Percentiles rank a stretch among this genome's conserved stretches.
These are phyloP conservation scores for Willisornis vidua DNA, from an alignment of 2,113 vertebrate species.

Conservation along the genomic window DNA sequence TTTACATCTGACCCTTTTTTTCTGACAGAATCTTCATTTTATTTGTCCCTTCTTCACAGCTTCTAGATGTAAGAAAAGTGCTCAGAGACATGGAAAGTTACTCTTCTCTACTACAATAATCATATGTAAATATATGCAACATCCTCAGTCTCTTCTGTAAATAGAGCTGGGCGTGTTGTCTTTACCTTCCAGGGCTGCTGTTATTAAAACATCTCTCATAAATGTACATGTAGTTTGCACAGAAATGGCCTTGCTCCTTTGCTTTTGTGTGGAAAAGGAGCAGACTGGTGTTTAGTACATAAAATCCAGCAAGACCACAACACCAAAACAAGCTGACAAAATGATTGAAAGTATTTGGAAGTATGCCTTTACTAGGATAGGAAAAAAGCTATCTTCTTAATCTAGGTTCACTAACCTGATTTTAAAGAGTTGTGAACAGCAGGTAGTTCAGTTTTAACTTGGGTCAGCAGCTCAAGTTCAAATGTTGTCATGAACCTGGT, in stretches of 20 bases:
- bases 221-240: not conserved
- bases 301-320: not conserved
- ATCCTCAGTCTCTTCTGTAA: conserved; percentile 45
- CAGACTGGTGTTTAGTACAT: not conserved
- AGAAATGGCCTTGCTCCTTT: not conserved
- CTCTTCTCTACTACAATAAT: conserved; percentile 14
- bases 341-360: not conserved
- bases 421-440: not conserved
- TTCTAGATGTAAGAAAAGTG: not conserved
- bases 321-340: not conserved
- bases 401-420: not conserved
- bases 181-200: conserved; percentile 5
- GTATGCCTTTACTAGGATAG: not conserved
- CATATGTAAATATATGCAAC: conserved; percentile 43
- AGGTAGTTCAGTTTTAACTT: not conserved
- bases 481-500: not conserved
- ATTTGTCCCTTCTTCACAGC: not conserved
- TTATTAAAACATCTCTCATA: conserved; percentile 13
- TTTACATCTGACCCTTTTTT: not conserved
- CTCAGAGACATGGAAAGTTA: conserved; percentile 22
- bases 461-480: not conserved
- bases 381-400: not conserved
- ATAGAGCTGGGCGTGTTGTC: not conserved
- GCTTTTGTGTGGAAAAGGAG: not conserved
- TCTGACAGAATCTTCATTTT: not conserved